Conservation (phyloP, 2,888 invertebrate genomes). For the Athripsodes cinereus region DNA sequence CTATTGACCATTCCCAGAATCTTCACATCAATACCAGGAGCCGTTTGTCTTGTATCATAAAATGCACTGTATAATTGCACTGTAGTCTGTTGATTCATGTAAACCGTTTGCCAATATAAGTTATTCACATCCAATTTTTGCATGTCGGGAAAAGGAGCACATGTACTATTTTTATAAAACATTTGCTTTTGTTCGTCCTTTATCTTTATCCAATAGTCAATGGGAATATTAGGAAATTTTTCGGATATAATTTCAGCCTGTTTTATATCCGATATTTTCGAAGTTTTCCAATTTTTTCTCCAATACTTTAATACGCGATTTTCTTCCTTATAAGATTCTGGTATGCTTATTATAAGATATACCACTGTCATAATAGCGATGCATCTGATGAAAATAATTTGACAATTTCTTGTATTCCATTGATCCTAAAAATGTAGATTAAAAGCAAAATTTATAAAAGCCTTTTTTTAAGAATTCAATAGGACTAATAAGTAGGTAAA, state of each 20-base stretch:
- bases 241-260: not conserved
- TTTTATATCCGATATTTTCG: not conserved
- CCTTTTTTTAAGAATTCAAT: too few species aligned
- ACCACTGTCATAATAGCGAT: too few species aligned
- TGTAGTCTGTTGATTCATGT: not conserved
- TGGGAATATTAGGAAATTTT: not conserved
- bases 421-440: too few species aligned
- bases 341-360: too few species aligned
- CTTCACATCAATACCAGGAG: constrained; percentile 74
- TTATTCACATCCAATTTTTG: constrained; percentile 5
- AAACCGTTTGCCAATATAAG: constrained; percentile 11
- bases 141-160: constrained; percentile 8
- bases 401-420: too few species aligned
- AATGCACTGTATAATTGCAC: constrained; percentile 37
- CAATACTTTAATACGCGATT: too few species aligned
- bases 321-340: too few species aligned
- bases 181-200: not conserved
- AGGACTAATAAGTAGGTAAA: too few species aligned
- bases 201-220: not conserved
- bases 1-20: constrained; percentile 82
- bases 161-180: not conserved
- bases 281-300: not conserved
- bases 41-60: constrained; percentile 63
- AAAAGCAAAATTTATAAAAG: too few species aligned
- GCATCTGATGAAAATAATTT: too few species aligned